These are phyloP conservation scores for Leguminivora glycinivorella DNA, from an alignment of 1,140 invertebrate species.

Conservation along the genomic window DNA sequence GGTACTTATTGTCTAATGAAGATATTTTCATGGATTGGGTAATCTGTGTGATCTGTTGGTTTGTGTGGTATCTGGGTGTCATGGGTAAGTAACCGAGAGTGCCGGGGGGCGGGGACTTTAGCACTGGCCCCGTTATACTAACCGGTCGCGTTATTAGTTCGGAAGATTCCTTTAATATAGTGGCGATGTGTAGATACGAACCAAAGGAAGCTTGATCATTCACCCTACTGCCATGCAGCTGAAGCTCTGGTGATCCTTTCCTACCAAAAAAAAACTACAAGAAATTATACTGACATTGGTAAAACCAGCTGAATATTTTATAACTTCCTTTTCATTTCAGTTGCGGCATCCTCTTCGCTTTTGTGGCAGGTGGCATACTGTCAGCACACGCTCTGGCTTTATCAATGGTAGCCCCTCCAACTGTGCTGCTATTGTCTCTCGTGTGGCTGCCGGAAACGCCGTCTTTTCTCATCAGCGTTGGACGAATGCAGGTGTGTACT, in stretches of 20 bases:
- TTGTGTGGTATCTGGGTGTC: too few relatives aligned
- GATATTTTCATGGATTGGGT: too few relatives aligned
- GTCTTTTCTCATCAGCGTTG: conserved; percentile 63
- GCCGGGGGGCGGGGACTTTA: conserved; percentile 65
- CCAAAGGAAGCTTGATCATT: too few relatives aligned
- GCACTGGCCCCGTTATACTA: conserved; percentile 63
- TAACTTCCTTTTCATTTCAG: conserved; percentile 41
- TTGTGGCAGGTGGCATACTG: conserved; percentile 58
- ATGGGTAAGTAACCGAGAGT: too few relatives aligned
- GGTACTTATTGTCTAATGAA: background rate
- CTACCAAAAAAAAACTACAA: too few relatives aligned
- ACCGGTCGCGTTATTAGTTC: too few relatives aligned
- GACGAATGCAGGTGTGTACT: conserved; percentile 59
- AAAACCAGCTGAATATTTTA: background rate
- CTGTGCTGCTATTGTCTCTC: conserved; percentile 57
- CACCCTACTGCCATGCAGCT: too few relatives aligned
- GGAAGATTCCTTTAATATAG: too few relatives aligned
- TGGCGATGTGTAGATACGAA: too few relatives aligned
- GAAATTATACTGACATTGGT: too few relatives aligned
- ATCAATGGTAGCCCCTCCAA: conserved; percentile 60
- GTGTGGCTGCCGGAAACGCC: conserved; percentile 72
- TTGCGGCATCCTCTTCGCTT: conserved; percentile 69
- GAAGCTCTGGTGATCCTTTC: too few relatives aligned
- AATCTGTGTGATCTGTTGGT: too few relatives aligned
- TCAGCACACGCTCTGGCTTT: conserved; percentile 64